A percentile compares a stretch with the other conserved stretches of the same genome.
These are phyloP conservation scores for Rousettus madagascariensis DNA, from an alignment of 2,797 vertebrate genomes.

Conservation along the genomic window DNA sequence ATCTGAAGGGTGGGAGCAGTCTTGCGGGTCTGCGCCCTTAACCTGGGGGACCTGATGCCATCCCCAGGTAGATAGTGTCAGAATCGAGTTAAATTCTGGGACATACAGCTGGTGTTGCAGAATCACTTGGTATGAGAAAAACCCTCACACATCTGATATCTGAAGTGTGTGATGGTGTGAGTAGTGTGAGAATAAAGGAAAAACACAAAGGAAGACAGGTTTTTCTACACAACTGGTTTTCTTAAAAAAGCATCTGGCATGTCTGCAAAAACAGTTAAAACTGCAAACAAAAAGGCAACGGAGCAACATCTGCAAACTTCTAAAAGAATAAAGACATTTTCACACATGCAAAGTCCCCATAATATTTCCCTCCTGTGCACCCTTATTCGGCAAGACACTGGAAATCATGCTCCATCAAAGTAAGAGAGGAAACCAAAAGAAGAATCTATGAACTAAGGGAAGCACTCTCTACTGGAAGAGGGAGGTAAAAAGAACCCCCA, in stretches of 20 bases:
- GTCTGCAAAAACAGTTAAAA: neutral
- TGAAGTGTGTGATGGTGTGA: neutral
- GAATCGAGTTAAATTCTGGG: neutral
- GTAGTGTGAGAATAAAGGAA: neutral
- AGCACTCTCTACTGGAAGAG: neutral
- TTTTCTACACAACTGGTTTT: neutral
- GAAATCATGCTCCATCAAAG: neutral
- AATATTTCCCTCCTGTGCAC: neutral
- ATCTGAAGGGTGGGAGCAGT: neutral
- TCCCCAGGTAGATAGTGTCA: neutral
- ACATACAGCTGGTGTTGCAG: neutral
- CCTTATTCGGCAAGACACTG: neutral
- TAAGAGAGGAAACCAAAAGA: neutral
- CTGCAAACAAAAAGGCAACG: neutral
- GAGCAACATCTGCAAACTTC: neutral
- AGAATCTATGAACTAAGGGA: neutral
- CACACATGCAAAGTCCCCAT: neutral
- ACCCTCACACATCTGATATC: neutral
- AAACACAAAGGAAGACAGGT: neutral
- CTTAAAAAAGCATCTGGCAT: neutral
- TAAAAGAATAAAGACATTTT: neutral
- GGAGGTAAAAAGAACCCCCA: neutral
- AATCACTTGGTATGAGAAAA: neutral
- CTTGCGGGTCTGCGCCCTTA: neutral
- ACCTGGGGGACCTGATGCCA: neutral